These are phyloP conservation scores for Acleris literana DNA, from an alignment of 2,888 invertebrate species.

Conservation along the genomic window DNA sequence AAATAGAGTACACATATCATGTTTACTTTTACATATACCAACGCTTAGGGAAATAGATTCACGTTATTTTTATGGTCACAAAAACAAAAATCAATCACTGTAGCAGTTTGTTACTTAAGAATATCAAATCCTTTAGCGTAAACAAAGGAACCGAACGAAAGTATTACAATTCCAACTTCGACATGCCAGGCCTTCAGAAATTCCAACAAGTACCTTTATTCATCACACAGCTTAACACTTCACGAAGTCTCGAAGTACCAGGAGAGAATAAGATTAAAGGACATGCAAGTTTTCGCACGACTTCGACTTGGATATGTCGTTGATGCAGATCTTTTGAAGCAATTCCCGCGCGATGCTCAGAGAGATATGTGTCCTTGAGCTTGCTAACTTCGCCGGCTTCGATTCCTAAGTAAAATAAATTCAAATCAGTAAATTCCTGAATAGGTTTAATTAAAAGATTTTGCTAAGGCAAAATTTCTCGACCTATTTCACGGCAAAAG, in stretches of 20 bases:
- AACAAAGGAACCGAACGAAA: too few relatives aligned
- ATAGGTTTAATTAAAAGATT: conserved; percentile 16
- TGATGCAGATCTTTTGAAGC: conserved; percentile 92
- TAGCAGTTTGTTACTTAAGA: too few relatives aligned
- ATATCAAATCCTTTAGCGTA: too few relatives aligned
- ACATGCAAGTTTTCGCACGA: conserved; percentile 94
- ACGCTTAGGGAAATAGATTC: too few relatives aligned
- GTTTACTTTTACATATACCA: too few relatives aligned
- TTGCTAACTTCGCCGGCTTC: conserved; percentile 87
- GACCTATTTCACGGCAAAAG: not conserved
- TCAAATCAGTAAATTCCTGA: conserved; percentile 21
- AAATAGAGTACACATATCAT: not conserved
- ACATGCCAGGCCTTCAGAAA: not conserved
- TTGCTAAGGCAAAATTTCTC: conserved; percentile 6
- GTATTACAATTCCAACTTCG: not conserved
- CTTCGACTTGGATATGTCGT: conserved; percentile 92
- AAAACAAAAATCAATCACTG: too few relatives aligned
- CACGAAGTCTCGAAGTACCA: conserved; percentile 43
- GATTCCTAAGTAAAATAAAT: conserved; percentile 65
- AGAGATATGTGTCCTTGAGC: conserved; percentile 91
- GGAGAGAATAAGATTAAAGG: conserved; percentile 75
- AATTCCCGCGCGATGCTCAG: conserved; percentile 92
- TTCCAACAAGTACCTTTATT: not conserved
- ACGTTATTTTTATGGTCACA: too few relatives aligned
- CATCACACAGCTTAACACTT: not conserved